Percentiles rank a stretch among this genome's conserved stretches.
phyloP scores from a whole-genome alignment of 1,140 invertebrate species.

The Goniozus legneri region DNA sequence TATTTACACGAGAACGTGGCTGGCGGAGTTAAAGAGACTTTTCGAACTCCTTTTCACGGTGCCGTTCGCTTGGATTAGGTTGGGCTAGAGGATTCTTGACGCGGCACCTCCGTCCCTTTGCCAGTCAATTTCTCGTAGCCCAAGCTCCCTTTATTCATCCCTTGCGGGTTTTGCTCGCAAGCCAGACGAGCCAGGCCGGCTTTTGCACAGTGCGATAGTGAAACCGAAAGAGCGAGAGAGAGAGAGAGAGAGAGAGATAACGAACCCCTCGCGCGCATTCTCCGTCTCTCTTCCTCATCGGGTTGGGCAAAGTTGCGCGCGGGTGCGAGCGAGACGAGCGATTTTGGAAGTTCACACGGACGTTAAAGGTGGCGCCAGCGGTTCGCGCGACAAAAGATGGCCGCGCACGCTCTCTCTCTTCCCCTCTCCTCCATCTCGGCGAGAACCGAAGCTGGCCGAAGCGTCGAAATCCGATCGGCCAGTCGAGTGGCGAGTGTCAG shows the following conservation, averaged over 20 bases:
- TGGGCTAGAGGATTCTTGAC: conserved; percentile 12
- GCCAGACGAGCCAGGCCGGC: conserved; percentile 10
- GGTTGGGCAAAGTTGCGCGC: too few species aligned
- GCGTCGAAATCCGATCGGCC: conserved; percentile 18
- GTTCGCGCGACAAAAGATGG: neutral
- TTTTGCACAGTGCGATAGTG: too few species aligned
- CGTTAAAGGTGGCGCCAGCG: conserved; percentile 18
- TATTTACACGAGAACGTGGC: too few species aligned
- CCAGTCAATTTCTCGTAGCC: neutral
- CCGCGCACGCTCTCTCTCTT: neutral
- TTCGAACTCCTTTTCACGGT: too few species aligned
- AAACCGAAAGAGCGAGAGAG: neutral
- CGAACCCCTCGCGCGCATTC: too few species aligned
- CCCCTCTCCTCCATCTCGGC: neutral
- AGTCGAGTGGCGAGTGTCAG: conserved; percentile 14
- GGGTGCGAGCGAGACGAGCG: neutral
- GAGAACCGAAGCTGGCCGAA: neutral
- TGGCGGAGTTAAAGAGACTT: too few species aligned
- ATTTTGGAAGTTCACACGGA: too few species aligned
- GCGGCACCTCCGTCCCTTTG: neutral
- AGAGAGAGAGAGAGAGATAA: too few species aligned
- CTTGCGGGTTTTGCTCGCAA: conserved; percentile 3
- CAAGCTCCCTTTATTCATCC: conserved; percentile 15
- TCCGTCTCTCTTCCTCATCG: too few species aligned
- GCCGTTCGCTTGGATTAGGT: too few species aligned